Conservation (phyloP, 2,888 invertebrate species). For the Corbicula japonica region DNA sequence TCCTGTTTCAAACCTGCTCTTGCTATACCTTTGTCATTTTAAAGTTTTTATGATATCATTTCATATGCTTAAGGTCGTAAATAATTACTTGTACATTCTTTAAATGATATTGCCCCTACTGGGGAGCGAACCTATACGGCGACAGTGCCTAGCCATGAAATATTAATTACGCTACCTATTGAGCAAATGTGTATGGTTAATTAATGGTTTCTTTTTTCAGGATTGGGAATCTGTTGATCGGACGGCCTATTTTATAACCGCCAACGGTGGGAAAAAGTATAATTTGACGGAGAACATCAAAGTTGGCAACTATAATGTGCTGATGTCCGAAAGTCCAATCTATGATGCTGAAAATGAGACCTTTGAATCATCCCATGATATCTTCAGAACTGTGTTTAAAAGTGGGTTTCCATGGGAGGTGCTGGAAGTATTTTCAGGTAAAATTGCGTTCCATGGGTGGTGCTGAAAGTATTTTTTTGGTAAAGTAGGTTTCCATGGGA, state of each 20-base stretch:
- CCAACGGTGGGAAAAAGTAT: slow-evolving; percentile 64
- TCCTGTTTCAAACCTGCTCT: too few relatives aligned
- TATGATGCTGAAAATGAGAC: slow-evolving; percentile 71
- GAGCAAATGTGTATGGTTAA: neutral
- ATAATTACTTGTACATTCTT: too few relatives aligned
- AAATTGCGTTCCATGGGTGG: neutral
- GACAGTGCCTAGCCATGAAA: too few relatives aligned
- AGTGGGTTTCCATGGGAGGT: slow-evolving; percentile 77
- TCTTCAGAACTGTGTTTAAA: slow-evolving; percentile 69
- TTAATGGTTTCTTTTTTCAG: slow-evolving; percentile 21
- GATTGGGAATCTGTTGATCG: slow-evolving; percentile 51
- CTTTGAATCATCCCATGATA: slow-evolving; percentile 71
- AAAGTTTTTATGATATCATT: too few relatives aligned
- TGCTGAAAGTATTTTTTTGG: neutral
- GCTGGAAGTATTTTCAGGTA: slow-evolving; percentile 71
- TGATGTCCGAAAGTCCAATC: slow-evolving; percentile 75
- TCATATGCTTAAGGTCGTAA: too few relatives aligned
- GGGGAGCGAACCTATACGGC: too few relatives aligned
- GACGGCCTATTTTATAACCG: slow-evolving; percentile 59
- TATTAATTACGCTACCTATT: neutral
- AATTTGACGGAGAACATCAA: slow-evolving; percentile 64
- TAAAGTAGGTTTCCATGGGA: neutral
- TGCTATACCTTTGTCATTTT: too few relatives aligned
- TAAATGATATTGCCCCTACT: too few relatives aligned
- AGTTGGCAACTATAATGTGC: slow-evolving; percentile 80